Base-by-base conservation (phyloP, 2,797 vertebrate genomes). In the Tamandua tetradactyla region DNA sequence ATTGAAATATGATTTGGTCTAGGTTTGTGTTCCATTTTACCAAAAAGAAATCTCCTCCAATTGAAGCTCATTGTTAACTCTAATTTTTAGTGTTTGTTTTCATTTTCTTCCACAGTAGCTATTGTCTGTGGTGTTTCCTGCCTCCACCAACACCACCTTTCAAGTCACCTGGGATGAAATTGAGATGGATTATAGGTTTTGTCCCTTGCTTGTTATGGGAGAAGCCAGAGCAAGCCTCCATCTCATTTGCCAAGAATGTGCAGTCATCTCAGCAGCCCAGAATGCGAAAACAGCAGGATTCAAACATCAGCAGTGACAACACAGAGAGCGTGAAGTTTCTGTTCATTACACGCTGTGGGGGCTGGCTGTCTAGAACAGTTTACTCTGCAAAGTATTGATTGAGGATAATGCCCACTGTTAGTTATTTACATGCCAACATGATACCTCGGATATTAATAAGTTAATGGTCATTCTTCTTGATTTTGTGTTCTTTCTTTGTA, bases 271-370 rank as follows among this genome's bases (percentile, higher is more conserved):
- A 85, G 91, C 87, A 79, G 68, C 80, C 25, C 57, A 14, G 35
- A 78, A 92, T 86, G 92, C 71, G 44, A 79, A 68, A 90, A 44
- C 87, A 95, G 95, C 82, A 55, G 92, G 81, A 90, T 66, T 87
- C 69, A 88, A 75, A 62, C 59, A 94, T 89, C 74, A 89, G 81
- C 79, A 90, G 0, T 13, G 89, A 79, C 64, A 84, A 52, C n/a
- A 80, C 1, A 37, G 87, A 84, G 42, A 62, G 59, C 52, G 32
- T 15, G 35, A 84, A 71, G 93, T 86, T 93, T 90, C 87, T 93
- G 59, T 71, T 93, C 85, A 52, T 94, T 90, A 47, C n/a, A 40
- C 23, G 13, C 52, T 30, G 1, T 32, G 64, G 40, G 72, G 35
- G 35, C 76, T 90, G 78, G 71, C 22, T 75, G 25, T 84, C 52